Evolutionary conservation across 2,888 invertebrate species (phyloP), one percentile per base, ranked within the genome.

Genomic region (Bembecia ichneumoniformis): DNA sequence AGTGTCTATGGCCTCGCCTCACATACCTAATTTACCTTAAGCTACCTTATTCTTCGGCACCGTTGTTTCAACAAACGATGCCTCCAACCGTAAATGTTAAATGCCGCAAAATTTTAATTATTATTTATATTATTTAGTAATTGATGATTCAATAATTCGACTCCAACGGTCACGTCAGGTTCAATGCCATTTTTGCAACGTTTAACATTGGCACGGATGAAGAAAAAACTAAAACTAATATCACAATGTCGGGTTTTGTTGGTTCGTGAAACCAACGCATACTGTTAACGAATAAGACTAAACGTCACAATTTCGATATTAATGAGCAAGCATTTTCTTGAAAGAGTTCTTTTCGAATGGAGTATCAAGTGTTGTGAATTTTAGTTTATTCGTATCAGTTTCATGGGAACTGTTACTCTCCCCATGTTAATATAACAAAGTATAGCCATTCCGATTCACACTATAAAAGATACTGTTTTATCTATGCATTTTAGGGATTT

Each of bases 201-300:
- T 71, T 73, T 70, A 75, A 77, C 68, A 69, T 71, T 67, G 66
- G 65, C 71, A 68, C 75, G 66, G 63, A 56, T 62, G 79, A 84
- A 82, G 84, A 82, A 82, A 77, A 77, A 83, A 87, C 84, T 87
- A 86, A 84, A 84, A 86, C 87, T 87, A 87, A 82, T 87, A 87
- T 87, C 87, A 87, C 87, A 87, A 87, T 86, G 74, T 83, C 80
- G 82, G 82, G 82, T 81, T 82, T 77, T 70, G 68, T 74, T 71
- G 74, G 76, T 75, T 74, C 69, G 68, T 70, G 72, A 66, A 67
- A 71, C 67, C 64, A 68, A 70, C 71, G 71, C 74, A 40, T 40
- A 40, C 40, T 40, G 40, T 40, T 11, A 40, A 14, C 13, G 40
- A 40, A 40, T 40, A 14, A 40, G 14, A 13, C 13, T 40, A 40